These are phyloP conservation scores for Stichopus horrens DNA, from an alignment of 53 echinoderm and acorn worm species.

Conservation along the genomic window DNA sequence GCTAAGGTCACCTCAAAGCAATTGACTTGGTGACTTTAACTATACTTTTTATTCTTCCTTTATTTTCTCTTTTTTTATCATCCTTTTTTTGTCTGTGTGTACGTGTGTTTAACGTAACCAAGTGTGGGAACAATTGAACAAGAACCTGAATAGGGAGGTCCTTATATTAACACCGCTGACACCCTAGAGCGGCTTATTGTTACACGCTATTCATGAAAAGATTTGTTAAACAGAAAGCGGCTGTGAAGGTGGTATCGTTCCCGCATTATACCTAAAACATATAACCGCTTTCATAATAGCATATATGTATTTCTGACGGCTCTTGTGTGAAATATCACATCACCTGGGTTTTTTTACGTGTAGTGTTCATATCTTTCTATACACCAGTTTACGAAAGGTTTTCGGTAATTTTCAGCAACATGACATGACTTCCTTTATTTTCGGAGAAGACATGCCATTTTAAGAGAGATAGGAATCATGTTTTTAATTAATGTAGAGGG, in stretches of 20 bases:
- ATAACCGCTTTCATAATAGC: not conserved
- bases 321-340: no score
- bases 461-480: no score
- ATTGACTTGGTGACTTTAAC: conserved; percentile 39
- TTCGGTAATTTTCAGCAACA: no score
- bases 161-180: conserved; percentile 12
- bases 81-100: not conserved
- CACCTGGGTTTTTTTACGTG: no score
- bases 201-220: not conserved
- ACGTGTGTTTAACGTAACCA: conserved; percentile 29
- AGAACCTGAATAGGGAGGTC: not conserved
- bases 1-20: conserved; percentile 15
- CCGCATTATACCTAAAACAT: conserved; percentile 3
- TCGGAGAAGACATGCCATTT: no score
- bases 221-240: not conserved
- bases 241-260: not conserved
- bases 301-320: not conserved
- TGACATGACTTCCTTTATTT: no score
- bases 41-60: not conserved
- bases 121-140: conserved; percentile 39
- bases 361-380: no score
- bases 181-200: conserved; percentile 17
- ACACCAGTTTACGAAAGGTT: no score
- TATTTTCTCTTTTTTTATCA: no score
- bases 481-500: no score